These are phyloP conservation scores for Dreissena polymorpha DNA, from an alignment of 1,140 invertebrate species.

Conservation along the genomic window DNA sequence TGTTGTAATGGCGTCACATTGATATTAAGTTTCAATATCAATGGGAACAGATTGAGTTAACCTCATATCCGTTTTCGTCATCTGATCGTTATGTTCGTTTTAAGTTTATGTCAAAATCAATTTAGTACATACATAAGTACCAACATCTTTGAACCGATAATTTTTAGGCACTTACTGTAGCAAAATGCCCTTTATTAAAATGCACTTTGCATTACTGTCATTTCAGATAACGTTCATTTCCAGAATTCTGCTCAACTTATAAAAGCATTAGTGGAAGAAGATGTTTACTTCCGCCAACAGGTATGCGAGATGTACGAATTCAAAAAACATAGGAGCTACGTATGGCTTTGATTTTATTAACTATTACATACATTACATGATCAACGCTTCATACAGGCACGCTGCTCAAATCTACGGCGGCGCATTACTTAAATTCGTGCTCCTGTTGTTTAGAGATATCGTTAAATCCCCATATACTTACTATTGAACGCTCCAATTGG, in stretches of 20 bases:
- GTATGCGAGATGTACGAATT: slow-evolving; percentile 80
- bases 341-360: neutral
- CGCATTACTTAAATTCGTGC: neutral
- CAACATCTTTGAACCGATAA: neutral
- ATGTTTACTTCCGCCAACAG: slow-evolving; percentile 93
- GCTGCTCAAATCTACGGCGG: neutral
- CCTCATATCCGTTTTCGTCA: neutral
- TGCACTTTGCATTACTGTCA: slow-evolving; percentile 10
- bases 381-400: neutral
- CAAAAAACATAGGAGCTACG: neutral
- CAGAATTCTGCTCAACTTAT: slow-evolving; percentile 95
- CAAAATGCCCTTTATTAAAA: neutral
- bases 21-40: neutral
- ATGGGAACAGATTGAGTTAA: neutral
- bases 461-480: neutral
- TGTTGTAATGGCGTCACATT: too few species aligned
- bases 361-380: neutral
- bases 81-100: neutral
- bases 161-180: neutral
- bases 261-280: slow-evolving; percentile 89
- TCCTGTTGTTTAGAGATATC: neutral
- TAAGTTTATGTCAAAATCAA: neutral
- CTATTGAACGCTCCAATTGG: too few species aligned
- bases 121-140: too few species aligned
- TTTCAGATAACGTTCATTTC: slow-evolving; percentile 94